These are phyloP conservation scores for Sebastes minor DNA, from an alignment of 2,797 vertebrate genomes.

Conservation along the genomic window DNA sequence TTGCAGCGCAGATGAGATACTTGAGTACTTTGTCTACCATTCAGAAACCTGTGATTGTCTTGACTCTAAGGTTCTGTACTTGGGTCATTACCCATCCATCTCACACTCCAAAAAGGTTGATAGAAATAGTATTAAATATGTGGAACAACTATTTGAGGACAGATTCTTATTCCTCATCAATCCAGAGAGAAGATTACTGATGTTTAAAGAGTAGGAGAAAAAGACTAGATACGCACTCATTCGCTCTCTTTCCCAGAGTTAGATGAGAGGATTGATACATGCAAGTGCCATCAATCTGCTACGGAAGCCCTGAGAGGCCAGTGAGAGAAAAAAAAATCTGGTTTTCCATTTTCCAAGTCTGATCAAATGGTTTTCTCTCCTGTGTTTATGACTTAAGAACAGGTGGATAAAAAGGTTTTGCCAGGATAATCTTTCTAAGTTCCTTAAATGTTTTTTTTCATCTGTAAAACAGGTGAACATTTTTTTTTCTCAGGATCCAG, in stretches of 20 bases:
- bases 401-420: neutral
- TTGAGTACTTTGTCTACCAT: neutral
- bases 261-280: neutral
- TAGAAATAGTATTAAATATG: neutral
- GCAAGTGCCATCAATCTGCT: neutral
- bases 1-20: neutral
- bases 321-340: neutral
- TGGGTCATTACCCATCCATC: neutral
- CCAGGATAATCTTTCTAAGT: too few species aligned
- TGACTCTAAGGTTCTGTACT: neutral
- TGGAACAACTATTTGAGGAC: neutral
- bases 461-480: too few species aligned
- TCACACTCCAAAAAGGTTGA: neutral
- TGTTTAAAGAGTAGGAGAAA: too few species aligned
- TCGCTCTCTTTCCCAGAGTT: neutral
- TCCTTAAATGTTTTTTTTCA: too few species aligned
- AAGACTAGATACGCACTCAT: accelerated
- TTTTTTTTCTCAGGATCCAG: too few species aligned
- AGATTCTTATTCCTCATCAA: neutral
- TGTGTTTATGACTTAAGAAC: neutral
- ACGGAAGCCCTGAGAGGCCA: neutral
- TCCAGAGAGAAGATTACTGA: neutral
- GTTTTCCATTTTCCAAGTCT: too few species aligned
- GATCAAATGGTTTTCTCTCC: too few species aligned
- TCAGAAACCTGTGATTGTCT: neutral